Evolutionary conservation across 2,888 invertebrate species (phyloP).

Genomic region (Diarsia dahlii): DNA sequence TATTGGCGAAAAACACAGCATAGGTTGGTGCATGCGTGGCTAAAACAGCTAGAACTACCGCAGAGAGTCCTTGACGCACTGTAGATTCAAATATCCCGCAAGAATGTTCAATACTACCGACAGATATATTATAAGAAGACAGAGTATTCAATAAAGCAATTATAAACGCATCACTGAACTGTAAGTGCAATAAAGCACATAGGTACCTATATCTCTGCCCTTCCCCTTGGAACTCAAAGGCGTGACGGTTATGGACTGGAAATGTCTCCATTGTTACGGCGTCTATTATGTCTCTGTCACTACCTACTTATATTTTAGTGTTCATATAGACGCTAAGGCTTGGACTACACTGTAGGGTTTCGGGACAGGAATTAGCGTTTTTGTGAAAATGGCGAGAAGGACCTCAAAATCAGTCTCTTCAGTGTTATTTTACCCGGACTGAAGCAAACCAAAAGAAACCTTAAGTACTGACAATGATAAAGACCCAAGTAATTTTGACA

Average conservation of each 20-base stretch:
- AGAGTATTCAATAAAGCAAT: constrained; percentile 37
- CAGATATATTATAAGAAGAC: neutral
- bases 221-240: constrained; percentile 46
- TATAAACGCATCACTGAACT: constrained; percentile 33
- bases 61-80: no score
- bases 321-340: constrained; percentile 16
- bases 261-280: constrained; percentile 50
- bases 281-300: constrained; percentile 19
- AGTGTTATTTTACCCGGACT: neutral
- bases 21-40: no score
- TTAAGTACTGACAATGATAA: neutral
- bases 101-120: neutral
- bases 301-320: constrained; percentile 18
- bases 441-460: neutral
- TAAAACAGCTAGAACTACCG: neutral
- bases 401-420: neutral
- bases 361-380: neutral
- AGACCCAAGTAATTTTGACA: neutral
- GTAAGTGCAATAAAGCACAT: neutral
- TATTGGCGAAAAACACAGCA: neutral
- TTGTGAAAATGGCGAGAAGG: neutral
- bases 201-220: constrained; percentile 15
- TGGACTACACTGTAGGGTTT: constrained; percentile 1
- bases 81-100: neutral
- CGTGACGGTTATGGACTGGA: constrained; percentile 55